phyloP scores from a whole-genome alignment of 2,797 vertebrate genomes.

The Hapalemur alaotrensis region DNA sequence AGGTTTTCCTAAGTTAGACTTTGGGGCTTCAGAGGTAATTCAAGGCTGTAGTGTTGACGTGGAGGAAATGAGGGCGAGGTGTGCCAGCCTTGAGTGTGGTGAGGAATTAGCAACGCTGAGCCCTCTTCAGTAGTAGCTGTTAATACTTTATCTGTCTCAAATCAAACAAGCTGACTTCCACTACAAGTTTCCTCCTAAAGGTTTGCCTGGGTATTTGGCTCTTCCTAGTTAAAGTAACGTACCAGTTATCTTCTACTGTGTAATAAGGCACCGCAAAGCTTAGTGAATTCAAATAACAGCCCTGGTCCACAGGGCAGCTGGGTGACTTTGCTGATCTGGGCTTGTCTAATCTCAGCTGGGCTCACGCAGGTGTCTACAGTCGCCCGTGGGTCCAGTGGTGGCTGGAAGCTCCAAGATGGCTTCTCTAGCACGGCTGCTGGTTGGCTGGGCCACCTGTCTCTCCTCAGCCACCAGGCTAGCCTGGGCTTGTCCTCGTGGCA shows the following conservation, averaged over 20 bases:
- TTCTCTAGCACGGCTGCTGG: neutral
- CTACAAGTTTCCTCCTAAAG: slow-evolving; percentile 52
- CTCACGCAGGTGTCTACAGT: neutral
- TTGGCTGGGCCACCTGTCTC: neutral
- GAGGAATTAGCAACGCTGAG: slow-evolving; percentile 29
- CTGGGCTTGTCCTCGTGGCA: neutral
- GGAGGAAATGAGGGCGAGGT: slow-evolving; percentile 49
- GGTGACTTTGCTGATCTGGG: neutral
- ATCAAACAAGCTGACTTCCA: slow-evolving; percentile 57
- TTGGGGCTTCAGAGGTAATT: neutral
- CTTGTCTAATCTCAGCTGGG: neutral
- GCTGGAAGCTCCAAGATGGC: neutral
- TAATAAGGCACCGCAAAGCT: neutral
- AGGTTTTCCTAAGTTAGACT: slow-evolving; percentile 41
- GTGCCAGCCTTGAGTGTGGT: neutral
- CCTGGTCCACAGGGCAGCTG: neutral
- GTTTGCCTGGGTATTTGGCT: slow-evolving; percentile 57
- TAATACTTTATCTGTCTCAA: neutral
- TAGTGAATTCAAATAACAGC: neutral
- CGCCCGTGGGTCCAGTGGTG: fast-evolving
- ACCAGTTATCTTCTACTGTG: neutral
- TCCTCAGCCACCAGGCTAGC: neutral
- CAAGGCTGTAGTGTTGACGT: slow-evolving; percentile 20
- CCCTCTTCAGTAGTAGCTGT: neutral
- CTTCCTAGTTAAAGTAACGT: slow-evolving; percentile 12